These are phyloP conservation scores for Turnix velox DNA, from an alignment of 2,113 vertebrate species.

Conservation along the genomic window DNA sequence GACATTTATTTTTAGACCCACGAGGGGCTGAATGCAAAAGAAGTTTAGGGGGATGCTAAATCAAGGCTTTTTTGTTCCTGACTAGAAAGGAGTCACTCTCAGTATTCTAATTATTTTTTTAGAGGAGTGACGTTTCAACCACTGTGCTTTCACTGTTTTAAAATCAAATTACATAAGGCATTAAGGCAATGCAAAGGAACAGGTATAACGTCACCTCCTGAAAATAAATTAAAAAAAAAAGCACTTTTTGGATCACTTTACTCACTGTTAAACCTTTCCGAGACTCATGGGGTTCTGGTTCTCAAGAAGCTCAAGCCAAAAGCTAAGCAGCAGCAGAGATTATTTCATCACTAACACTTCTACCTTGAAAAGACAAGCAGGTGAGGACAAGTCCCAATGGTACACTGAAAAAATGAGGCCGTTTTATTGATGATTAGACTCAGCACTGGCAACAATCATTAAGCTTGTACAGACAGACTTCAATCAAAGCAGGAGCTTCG, in stretches of 20 bases:
- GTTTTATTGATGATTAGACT: conserved; percentile 62
- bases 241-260: not conserved
- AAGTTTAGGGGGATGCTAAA: conserved; percentile 17
- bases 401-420: conserved; percentile 56
- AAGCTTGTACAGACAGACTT: not conserved
- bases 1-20: conserved; percentile 40
- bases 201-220: not conserved
- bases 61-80: conserved; percentile 38
- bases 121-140: not conserved
- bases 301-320: not conserved
- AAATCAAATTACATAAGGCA: not conserved
- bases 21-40: not conserved
- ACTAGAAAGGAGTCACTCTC: not conserved
- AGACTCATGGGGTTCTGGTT: no score
- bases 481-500: conserved; percentile 5
- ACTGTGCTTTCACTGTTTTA: not conserved
- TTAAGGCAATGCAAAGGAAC: not conserved
- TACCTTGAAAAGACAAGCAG: not conserved
- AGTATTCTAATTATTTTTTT: not conserved
- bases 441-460: not conserved
- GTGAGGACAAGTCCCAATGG: not conserved
- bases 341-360: not conserved
- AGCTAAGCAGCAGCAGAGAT: not conserved
- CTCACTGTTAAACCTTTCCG: not conserved
- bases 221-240: not conserved